phyloP scores from a whole-genome alignment of 2,113 vertebrate genomes.

The Xiphophorus couchianus region DNA sequence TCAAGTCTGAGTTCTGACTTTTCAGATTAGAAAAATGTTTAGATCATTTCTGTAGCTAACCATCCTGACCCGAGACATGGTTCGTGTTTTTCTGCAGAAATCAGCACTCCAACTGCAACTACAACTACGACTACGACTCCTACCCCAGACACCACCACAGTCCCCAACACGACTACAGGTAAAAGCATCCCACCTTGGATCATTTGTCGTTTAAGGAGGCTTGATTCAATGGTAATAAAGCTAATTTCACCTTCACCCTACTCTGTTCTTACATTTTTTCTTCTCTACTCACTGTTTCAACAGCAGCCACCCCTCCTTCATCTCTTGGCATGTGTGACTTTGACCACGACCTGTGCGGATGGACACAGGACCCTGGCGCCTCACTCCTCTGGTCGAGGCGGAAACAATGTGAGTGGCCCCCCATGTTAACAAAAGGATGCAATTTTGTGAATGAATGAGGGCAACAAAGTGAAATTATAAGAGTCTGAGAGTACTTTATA shows the following conservation, averaged over 20 bases:
- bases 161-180: conserved; percentile 77
- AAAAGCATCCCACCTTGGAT: conserved; percentile 5
- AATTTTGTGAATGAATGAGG: not conserved
- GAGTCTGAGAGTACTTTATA: no score
- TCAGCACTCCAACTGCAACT: conserved; percentile 85
- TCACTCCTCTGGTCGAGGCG: conserved; percentile 87
- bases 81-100: conserved; percentile 77
- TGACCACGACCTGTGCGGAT: conserved; percentile 88
- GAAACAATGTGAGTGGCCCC: conserved; percentile 75
- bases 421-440: not conserved
- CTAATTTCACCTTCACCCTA: not conserved
- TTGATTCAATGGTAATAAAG: conserved; percentile 17
- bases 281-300: conserved; percentile 30
- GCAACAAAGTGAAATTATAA: no score
- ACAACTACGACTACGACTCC: conserved; percentile 81
- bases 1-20: not conserved
- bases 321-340: conserved; percentile 90
- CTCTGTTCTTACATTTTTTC: conserved; percentile 8
- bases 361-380: conserved; percentile 86
- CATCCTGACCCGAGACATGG: conserved; percentile 5
- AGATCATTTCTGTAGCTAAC: not conserved
- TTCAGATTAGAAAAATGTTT: not conserved
- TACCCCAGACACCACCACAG: conserved; percentile 81
- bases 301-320: conserved; percentile 62
- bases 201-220: not conserved